Conservation (phyloP, 2,888 invertebrate genomes). For the Dryomyza anilis region DNA sequence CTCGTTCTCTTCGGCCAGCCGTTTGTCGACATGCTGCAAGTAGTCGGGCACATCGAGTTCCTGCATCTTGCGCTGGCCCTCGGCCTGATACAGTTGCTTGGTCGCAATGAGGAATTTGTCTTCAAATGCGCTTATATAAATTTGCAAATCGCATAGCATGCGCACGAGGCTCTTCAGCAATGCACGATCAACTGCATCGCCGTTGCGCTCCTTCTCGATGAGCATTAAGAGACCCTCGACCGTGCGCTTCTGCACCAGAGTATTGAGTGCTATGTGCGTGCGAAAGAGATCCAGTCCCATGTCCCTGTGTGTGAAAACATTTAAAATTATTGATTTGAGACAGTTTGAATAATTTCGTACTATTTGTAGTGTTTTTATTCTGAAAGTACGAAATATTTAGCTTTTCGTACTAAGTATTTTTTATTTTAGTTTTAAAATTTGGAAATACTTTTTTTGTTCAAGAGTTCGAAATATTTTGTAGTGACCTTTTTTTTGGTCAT, state of each 20-base stretch:
- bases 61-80: slow-evolving; percentile 92
- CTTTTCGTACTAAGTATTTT: too few species aligned
- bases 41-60: slow-evolving; percentile 94
- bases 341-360: background rate
- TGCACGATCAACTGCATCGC: slow-evolving; percentile 90
- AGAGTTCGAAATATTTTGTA: too few species aligned
- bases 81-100: slow-evolving; percentile 89
- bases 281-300: slow-evolving; percentile 96
- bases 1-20: slow-evolving; percentile 92
- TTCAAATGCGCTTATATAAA: slow-evolving; percentile 89
- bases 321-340: background rate
- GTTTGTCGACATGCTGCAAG: slow-evolving; percentile 92
- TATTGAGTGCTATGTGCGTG: slow-evolving; percentile 88
- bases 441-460: too few species aligned
- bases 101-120: slow-evolving; percentile 91
- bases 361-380: too few species aligned
- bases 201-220: slow-evolving; percentile 92
- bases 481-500: too few species aligned
- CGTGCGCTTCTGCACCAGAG: slow-evolving; percentile 87
- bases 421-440: too few species aligned
- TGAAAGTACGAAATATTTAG: too few species aligned
- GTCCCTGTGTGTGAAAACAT: slow-evolving; percentile 71
- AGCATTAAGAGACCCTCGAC: slow-evolving; percentile 91
- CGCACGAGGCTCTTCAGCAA: slow-evolving; percentile 90
- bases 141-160: slow-evolving; percentile 96